phyloP scores from a whole-genome alignment of 2,888 invertebrate species.

The Pseudococcus jackbeardsleyi region DNA sequence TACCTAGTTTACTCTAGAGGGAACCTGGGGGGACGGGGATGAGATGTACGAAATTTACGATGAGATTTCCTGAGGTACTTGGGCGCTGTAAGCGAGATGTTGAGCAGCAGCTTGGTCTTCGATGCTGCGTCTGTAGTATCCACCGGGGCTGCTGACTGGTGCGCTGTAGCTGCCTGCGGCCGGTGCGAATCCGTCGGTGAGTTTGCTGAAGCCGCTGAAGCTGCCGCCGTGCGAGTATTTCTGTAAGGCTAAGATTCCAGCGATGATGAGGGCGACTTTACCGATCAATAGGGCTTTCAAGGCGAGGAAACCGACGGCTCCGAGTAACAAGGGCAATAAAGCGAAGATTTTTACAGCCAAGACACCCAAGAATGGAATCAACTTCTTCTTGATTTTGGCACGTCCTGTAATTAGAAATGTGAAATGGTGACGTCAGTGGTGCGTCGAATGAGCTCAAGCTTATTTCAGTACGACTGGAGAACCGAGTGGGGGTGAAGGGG shows the following conservation, averaged over 20 bases:
- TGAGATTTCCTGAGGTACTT: constrained; percentile 70
- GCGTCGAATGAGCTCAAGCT: background rate
- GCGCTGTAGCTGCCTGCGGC: constrained; percentile 68
- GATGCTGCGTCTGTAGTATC: constrained; percentile 71
- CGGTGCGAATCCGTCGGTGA: constrained; percentile 67
- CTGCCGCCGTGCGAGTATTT: constrained; percentile 76
- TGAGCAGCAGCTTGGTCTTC: constrained; percentile 74
- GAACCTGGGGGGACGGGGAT: constrained; percentile 25
- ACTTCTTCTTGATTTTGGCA: constrained; percentile 82
- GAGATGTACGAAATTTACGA: constrained; percentile 50
- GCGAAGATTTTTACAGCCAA: constrained; percentile 81
- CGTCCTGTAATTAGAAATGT: constrained; percentile 74
- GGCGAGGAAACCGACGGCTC: constrained; percentile 80
- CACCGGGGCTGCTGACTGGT: constrained; percentile 70
- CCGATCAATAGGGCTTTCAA: constrained; percentile 84
- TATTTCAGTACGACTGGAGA: background rate
- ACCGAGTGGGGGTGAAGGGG: background rate
- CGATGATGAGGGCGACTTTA: constrained; percentile 82
- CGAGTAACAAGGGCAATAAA: constrained; percentile 79
- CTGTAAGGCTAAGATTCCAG: constrained; percentile 79
- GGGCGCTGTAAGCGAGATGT: constrained; percentile 80
- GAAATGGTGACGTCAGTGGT: background rate
- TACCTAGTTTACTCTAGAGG: background rate
- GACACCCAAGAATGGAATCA: constrained; percentile 78
- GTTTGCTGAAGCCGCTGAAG: constrained; percentile 68